A percentile compares a stretch with the other conserved stretches of the same genome.
Conservation (phyloP, 1,140 invertebrate species). For the Zaprionus inermis region DNA sequence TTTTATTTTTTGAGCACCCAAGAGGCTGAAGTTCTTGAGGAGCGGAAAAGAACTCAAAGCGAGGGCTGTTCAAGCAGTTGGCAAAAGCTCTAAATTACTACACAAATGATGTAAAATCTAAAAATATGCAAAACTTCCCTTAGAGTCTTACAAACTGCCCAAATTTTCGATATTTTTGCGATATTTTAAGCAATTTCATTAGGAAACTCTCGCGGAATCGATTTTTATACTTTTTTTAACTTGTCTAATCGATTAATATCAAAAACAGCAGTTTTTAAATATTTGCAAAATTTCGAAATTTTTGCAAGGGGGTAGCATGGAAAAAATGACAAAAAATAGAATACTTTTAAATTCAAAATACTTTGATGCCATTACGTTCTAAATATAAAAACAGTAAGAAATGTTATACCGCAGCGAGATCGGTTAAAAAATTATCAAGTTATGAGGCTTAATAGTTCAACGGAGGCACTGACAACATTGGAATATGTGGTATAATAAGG, state of each 20-base stretch:
- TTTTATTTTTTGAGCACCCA: constrained; percentile 18
- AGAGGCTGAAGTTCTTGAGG: constrained; percentile 43
- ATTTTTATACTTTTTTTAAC: no score
- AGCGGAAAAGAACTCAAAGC: constrained; percentile 22
- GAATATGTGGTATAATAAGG: background rate
- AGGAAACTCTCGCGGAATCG: no score
- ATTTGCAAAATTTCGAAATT: no score
- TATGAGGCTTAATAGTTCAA: background rate
- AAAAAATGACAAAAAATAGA: no score
- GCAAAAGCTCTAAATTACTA: background rate
- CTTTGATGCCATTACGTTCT: background rate
- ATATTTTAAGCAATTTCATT: no score
- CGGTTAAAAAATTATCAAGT: background rate
- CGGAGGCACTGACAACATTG: background rate
- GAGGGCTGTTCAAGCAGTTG: constrained; percentile 20
- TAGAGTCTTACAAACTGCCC: background rate
- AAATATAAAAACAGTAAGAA: background rate
- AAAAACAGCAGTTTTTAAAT: no score
- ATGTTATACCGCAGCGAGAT: background rate
- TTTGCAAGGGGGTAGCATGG: no score
- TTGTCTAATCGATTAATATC: no score
- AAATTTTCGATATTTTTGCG: no score
- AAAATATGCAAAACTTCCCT: no score
- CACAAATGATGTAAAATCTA: no score
- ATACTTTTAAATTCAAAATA: no score